Conservation (phyloP, 2,797 vertebrate genomes). For the Moxostoma hubbsi region DNA sequence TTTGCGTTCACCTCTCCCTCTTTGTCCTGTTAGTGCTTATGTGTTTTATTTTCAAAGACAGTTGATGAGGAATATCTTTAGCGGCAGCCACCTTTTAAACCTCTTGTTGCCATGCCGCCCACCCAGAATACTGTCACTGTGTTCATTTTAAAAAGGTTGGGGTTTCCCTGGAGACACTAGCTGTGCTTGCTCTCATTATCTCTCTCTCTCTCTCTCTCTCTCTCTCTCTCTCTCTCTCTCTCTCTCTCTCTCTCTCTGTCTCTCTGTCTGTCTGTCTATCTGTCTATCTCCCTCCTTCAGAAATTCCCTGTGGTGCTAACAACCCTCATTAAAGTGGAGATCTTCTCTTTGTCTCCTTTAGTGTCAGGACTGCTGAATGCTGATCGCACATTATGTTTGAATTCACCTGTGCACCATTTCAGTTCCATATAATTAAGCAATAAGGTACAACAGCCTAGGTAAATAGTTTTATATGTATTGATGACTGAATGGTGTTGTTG, state of each 20-base stretch:
- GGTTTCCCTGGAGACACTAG: conserved; percentile 77
- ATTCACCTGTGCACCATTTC: neutral
- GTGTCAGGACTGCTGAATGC: conserved; percentile 24
- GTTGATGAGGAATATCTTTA: neutral
- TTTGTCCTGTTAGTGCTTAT: neutral
- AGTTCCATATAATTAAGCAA: neutral
- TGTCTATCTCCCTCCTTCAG: conserved; percentile 9
- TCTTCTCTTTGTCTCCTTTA: neutral
- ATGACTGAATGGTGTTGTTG: no score
- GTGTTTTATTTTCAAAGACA: conserved; percentile 6
- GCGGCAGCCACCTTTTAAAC: conserved; percentile 19
- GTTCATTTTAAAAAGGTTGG: conserved; percentile 77
- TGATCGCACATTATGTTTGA: neutral
- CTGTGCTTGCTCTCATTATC: conserved; percentile 48
- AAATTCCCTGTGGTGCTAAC: conserved; percentile 32
- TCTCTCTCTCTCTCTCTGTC: neutral
- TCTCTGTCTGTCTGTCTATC: conserved; percentile 13
- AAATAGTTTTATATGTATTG: no score
- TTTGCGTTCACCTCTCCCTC: neutral
- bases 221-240: conserved; percentile 16
- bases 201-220: conserved; percentile 55
- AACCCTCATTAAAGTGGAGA: conserved; percentile 22
- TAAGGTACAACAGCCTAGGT: neutral
- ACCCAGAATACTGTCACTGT: conserved; percentile 71
- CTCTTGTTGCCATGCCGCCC: conserved; percentile 74